Conservation (phyloP, 1,140 invertebrate species). For the Bombus superbus region DNA sequence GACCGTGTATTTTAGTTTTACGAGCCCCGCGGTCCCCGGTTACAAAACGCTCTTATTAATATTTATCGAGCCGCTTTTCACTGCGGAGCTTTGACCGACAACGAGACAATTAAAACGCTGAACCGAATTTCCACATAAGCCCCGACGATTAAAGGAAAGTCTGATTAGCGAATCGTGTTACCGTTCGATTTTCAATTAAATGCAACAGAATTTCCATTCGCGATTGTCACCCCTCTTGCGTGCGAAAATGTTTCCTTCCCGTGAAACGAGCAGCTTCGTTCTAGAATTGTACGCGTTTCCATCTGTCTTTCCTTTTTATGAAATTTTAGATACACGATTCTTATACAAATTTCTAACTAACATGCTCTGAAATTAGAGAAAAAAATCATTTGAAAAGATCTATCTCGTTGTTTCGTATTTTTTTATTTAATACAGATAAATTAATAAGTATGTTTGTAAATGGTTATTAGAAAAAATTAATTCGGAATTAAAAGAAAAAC, state of each 20-base stretch:
- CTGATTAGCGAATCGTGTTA: conserved; percentile 33
- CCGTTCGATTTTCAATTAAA: not conserved
- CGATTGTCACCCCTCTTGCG: too few species aligned
- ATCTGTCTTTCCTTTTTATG: not conserved
- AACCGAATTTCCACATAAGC: conserved; percentile 6
- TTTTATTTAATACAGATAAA: too few species aligned
- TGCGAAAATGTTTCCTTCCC: not conserved
- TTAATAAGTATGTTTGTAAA: too few species aligned
- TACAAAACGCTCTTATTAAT: conserved; percentile 21
- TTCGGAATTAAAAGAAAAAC: too few species aligned
- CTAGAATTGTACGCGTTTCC: too few species aligned
- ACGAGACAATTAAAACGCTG: conserved; percentile 11
- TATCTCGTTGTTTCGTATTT: not conserved
- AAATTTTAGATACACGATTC: not conserved
- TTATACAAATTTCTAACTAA: not conserved
- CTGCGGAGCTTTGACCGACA: not conserved
- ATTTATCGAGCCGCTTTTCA: conserved; percentile 4
- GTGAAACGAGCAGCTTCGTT: not conserved
- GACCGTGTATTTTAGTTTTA: not conserved
- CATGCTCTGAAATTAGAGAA: too few species aligned
- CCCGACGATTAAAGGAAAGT: conserved; percentile 20
- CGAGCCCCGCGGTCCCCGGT: not conserved
- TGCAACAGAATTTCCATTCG: not conserved
- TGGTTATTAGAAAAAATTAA: too few species aligned
- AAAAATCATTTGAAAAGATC: not conserved